Base-by-base conservation (phyloP, 2,113 vertebrate species). In the Naja naja region DNA sequence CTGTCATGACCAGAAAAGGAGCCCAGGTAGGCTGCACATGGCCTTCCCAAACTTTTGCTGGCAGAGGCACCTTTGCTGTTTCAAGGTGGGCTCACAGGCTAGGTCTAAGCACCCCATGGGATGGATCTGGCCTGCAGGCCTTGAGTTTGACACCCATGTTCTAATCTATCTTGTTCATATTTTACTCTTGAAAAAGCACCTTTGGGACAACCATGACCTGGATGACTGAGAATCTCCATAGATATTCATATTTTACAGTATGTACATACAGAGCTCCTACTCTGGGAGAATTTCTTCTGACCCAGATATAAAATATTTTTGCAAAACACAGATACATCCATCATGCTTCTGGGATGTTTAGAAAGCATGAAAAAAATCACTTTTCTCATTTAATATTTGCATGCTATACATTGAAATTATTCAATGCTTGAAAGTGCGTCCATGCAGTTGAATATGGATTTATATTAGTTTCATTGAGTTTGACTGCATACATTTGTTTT, bases 321-420 rank as follows among this genome's bases (percentile, higher is more conserved):
- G 60, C 39, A 86, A 86, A 85, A 30, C 49, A 52, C n/a, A 39
- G 60, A 85, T 16, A 27, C 64, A 91, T 1, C 3, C 30, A 85
- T 95, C 93, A 89, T 91, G 1, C 2, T 95, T 93, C 94, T 58
- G 34, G 7, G 85, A 52, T 25, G 47, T 43, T 94, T 81, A 45
- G 45, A 92, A 92, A 89, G 27, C 39, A 92, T 89, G 43, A 55
- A 88, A 91, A 91, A 91, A 92, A 89, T 27, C 60, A 56, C 3
- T 25, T 47, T 89, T 92, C 47, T 58, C 12, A 85, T 85, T 85
- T 81, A 53, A 89, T 14, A 89, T 89, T 58, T 92, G 53, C 90
- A 58, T 89, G n/a, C 1, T 27, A 58, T 39, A 85, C 27, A 27
- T 92, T 3, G 85, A 91, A 56, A 3, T 34, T 74, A 11, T 10